phyloP scores from a whole-genome alignment of 2,113 vertebrate species.

The Polypterus senegalus region DNA sequence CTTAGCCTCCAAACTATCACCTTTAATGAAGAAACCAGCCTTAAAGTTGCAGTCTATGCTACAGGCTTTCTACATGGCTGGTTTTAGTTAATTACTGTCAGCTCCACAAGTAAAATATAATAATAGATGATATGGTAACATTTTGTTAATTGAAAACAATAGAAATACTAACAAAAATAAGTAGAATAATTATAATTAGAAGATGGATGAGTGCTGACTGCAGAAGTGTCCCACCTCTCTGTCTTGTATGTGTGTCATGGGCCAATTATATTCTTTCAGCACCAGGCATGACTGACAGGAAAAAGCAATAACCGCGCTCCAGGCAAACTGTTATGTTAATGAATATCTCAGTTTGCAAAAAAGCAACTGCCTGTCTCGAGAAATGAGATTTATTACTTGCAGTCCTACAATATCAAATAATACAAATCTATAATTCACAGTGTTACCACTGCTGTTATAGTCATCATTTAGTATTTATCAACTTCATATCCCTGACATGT shows the following conservation, averaged over 20 bases:
- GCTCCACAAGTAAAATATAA: constrained; percentile 4
- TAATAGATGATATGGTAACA: constrained; percentile 25
- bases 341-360: no score
- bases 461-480: no score
- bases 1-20: background rate
- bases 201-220: background rate
- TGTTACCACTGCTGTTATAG: no score
- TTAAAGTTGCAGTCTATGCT: constrained; percentile 18
- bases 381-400: no score
- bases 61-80: constrained; percentile 28
- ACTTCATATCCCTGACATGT: no score
- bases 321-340: no score
- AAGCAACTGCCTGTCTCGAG: no score
- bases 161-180: constrained; percentile 31
- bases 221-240: background rate
- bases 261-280: background rate
- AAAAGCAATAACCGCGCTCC: background rate
- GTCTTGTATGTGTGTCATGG: background rate
- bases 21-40: background rate
- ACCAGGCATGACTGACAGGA: background rate
- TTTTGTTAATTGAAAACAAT: constrained; percentile 29
- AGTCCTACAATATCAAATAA: no score
- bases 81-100: constrained; percentile 26
- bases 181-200: constrained; percentile 26
- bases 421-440: no score